These are phyloP conservation scores for Lethocerus indicus DNA, from an alignment of 1,140 invertebrate genomes.

Conservation along the genomic window DNA sequence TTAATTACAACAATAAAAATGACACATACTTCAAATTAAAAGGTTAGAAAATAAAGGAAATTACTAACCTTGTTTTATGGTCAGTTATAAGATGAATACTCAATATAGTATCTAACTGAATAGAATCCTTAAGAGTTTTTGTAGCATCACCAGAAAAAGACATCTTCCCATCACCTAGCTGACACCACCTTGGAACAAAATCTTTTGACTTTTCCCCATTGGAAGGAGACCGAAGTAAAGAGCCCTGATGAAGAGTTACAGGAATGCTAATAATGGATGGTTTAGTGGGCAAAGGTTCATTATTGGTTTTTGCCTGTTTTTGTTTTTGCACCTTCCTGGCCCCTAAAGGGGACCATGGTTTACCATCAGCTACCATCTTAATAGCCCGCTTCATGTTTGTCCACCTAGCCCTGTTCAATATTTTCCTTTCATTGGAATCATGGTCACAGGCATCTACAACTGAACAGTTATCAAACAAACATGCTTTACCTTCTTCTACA, in stretches of 20 bases:
- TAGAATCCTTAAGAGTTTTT: slow-evolving; percentile 33
- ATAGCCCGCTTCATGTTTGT: slow-evolving; percentile 23
- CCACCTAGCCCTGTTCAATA: slow-evolving; percentile 21
- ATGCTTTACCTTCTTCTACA: no score
- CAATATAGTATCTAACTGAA: slow-evolving; percentile 34
- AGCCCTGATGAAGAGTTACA: slow-evolving; percentile 23
- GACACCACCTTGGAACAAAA: slow-evolving; percentile 30
- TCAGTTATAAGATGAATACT: slow-evolving; percentile 43
- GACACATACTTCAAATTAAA: no score
- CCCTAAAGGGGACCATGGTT: slow-evolving; percentile 24
- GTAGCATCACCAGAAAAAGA: slow-evolving; percentile 33
- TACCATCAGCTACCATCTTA: slow-evolving; percentile 23
- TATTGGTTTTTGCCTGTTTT: slow-evolving; percentile 9
- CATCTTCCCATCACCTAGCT: slow-evolving; percentile 32
- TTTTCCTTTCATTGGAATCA: slow-evolving; percentile 22
- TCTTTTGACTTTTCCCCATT: slow-evolving; percentile 31
- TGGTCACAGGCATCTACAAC: no score
- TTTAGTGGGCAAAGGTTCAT: not conserved
- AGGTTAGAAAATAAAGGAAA: slow-evolving; percentile 25
- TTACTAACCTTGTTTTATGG: slow-evolving; percentile 34
- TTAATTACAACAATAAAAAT: no score
- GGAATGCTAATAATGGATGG: not conserved
- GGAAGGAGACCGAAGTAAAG: slow-evolving; percentile 24
- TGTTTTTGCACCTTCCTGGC: slow-evolving; percentile 19
- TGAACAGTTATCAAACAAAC: no score